These are phyloP conservation scores for Coracopsis vasa DNA, from an alignment of 2,113 vertebrate species.

Conservation along the genomic window DNA sequence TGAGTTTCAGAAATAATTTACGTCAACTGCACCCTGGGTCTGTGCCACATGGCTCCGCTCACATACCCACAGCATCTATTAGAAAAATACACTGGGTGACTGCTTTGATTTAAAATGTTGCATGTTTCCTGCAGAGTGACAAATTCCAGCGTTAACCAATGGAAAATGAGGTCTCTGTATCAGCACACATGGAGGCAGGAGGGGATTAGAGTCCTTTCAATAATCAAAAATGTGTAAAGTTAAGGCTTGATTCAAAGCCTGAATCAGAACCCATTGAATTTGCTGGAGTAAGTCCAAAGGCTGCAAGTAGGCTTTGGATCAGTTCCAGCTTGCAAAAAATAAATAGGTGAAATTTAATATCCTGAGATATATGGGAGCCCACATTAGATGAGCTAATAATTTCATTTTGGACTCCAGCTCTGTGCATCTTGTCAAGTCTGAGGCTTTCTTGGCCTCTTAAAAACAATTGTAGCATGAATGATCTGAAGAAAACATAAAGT, in stretches of 20 bases:
- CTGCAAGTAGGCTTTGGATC: constrained; percentile 13
- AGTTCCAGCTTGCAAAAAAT: constrained; percentile 10
- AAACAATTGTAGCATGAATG: not conserved
- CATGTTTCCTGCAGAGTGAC: not conserved
- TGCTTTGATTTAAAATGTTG: not conserved
- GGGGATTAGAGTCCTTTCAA: constrained; percentile 46
- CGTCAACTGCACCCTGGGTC: not conserved
- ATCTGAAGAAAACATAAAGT: constrained; percentile 2
- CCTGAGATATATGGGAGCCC: not conserved
- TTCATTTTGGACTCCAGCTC: not conserved
- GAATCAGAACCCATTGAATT: constrained; percentile 32
- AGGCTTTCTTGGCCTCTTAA: not conserved
- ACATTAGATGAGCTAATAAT: not conserved
- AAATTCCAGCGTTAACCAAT: not conserved
- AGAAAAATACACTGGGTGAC: not conserved
- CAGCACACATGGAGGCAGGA: constrained; percentile 21
- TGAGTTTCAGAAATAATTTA: not conserved
- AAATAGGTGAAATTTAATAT: constrained; percentile 28
- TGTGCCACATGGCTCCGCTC: not conserved
- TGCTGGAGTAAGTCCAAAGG: constrained; percentile 19
- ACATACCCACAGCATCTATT: not conserved
- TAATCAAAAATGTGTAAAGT: constrained; percentile 47
- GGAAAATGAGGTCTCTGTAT: constrained; percentile 17
- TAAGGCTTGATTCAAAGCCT: constrained; percentile 28
- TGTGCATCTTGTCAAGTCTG: not conserved